Base-by-base conservation (phyloP, 1,140 invertebrate species). In the Leptinotarsa texana region DNA sequence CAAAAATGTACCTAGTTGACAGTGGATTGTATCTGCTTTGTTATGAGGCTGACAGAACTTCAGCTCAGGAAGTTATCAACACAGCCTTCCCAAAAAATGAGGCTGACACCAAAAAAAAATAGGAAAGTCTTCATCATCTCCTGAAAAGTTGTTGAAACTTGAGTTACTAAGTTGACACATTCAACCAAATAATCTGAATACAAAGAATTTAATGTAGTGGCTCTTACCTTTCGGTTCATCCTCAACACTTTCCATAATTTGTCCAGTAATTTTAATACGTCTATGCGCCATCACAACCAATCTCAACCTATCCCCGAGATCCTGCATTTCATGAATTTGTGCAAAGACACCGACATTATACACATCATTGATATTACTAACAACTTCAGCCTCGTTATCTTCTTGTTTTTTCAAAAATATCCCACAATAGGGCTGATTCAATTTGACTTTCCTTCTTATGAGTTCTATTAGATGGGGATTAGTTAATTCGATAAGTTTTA, bases 381-480 rank as follows among this genome's bases (percentile, higher is more conserved):
- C 93, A 57, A 98, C 88, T 85, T 99, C 96, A n/a, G 90, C 88
- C 79, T 96, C 94, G 85, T 96, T 94, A 80, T 94, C 94, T 83
- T 96, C 94, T 84, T 93, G 92, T 85, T 94, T 97, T 83, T 98
- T 98, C 78, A 99, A 88, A 85, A 99, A 99, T 17, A 99, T 93
- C 49, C 98, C 98, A 78, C 96, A 94, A 85, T 99, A 99, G 0
- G 98, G 98, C 83, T 98, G 96, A 85, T 97, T 98, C 6, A 99
- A 84, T 85, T 94, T 94, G 0, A 99, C 95, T 89, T 99, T 99
- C 78, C 96, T 90, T 86, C 96, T 89, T 74, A 99, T 91, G 42
- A 99, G 84, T 83, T 97, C 93, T 81, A 98, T 96, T 63, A 99
- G 87, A 66, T 91, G 87, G 75, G 95, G 93, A 88, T 99, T 93